phyloP scores from a whole-genome alignment of 1,140 invertebrate genomes.

The Drosophila rhopaloa region DNA sequence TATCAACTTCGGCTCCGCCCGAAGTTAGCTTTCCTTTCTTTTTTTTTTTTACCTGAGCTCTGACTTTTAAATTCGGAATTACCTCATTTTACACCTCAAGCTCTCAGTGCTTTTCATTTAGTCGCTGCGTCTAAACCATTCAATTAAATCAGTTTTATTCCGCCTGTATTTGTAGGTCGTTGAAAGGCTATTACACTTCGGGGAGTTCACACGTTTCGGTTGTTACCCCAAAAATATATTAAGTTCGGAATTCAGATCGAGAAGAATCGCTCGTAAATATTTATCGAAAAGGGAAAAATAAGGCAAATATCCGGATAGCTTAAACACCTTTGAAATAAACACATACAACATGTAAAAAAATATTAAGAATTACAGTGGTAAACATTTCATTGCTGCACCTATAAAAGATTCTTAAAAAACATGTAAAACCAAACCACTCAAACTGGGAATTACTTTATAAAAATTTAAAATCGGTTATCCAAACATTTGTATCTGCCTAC shows the following conservation, averaged over 20 bases:
- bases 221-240: slow-evolving; percentile 2
- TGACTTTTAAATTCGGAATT: slow-evolving; percentile 65
- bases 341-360: neutral
- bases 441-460: too few relatives aligned
- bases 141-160: slow-evolving; percentile 28
- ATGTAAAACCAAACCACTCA: too few relatives aligned
- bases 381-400: too few relatives aligned
- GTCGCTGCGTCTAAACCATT: slow-evolving; percentile 28
- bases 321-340: neutral
- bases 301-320: neutral
- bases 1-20: too few relatives aligned
- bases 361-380: too few relatives aligned
- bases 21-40: too few relatives aligned
- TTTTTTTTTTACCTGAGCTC: slow-evolving; percentile 30
- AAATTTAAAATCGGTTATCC: too few relatives aligned
- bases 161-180: slow-evolving; percentile 30
- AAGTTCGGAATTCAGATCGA: neutral
- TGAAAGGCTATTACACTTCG: slow-evolving; percentile 25
- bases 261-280: neutral
- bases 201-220: slow-evolving; percentile 11
- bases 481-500: too few relatives aligned
- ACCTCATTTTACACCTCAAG: slow-evolving; percentile 75
- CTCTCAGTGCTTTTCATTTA: slow-evolving; percentile 39
- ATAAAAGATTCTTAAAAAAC: too few relatives aligned
- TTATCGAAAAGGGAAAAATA: neutral